Evolutionary conservation across 2,113 vertebrate genomes (phyloP).

Genomic region (Cephalopholis sonnerati): DNA sequence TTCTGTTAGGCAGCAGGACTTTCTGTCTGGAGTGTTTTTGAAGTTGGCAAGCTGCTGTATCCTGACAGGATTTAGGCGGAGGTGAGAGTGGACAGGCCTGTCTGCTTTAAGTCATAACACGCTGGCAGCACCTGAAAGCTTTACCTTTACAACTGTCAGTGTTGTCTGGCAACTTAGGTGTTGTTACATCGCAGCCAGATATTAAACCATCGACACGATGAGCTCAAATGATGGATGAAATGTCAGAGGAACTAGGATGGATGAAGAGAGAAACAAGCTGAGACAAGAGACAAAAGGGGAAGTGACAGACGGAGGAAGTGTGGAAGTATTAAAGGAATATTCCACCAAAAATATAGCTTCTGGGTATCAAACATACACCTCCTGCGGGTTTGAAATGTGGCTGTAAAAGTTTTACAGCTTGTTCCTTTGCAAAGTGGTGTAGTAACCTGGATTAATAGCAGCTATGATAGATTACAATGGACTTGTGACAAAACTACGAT

Average conservation of each 20-base stretch:
- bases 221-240: slow-evolving; percentile 12
- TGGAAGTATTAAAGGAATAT: background rate
- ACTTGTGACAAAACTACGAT: background rate
- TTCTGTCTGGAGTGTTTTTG: slow-evolving; percentile 10
- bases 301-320: background rate
- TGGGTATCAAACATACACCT: background rate
- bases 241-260: background rate
- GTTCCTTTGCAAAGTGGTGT: background rate
- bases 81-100: slow-evolving; percentile 38
- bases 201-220: slow-evolving; percentile 32
- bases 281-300: background rate
- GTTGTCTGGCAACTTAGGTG: slow-evolving; percentile 25
- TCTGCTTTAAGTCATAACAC: slow-evolving; percentile 42
- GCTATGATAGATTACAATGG: background rate
- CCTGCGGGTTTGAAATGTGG: background rate
- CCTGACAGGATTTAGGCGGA: slow-evolving; percentile 41
- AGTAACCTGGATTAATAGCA: no score
- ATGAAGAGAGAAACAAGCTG: slow-evolving; percentile 3
- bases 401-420: background rate
- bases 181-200: background rate
- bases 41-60: slow-evolving; percentile 22
- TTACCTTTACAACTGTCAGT: slow-evolving; percentile 28
- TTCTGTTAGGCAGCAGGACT: slow-evolving; percentile 17
- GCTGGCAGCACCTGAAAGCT: slow-evolving; percentile 45
- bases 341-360: background rate